phyloP scores from a whole-genome alignment of 2,113 vertebrate genomes.

The Maccullochella peelii region DNA sequence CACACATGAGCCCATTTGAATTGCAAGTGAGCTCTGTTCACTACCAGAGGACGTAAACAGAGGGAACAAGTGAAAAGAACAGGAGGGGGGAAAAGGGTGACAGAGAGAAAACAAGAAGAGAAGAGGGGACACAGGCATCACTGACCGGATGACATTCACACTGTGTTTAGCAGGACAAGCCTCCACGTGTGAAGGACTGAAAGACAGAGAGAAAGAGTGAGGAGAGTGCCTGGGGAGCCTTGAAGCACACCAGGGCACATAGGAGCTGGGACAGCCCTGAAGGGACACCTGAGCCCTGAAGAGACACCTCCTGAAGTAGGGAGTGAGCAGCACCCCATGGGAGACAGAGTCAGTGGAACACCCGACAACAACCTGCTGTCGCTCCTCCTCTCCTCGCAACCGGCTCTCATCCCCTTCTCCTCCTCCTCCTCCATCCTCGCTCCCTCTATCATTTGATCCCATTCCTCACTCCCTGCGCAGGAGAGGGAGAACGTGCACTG shows the following conservation, averaged over 20 bases:
- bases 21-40: slow-evolving; percentile 72
- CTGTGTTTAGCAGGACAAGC: slow-evolving; percentile 60
- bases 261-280: slow-evolving; percentile 54
- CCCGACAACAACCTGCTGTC: slow-evolving; percentile 78
- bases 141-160: slow-evolving; percentile 69
- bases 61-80: slow-evolving; percentile 51
- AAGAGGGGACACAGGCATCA: slow-evolving; percentile 6
- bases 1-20: slow-evolving; percentile 74
- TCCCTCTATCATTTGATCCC: slow-evolving; percentile 78
- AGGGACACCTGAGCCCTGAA: slow-evolving; percentile 69
- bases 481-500: slow-evolving; percentile 68
- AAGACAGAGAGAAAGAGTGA: slow-evolving; percentile 42
- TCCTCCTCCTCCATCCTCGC: slow-evolving; percentile 66
- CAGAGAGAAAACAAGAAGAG: slow-evolving; percentile 18
- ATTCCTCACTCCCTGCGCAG: slow-evolving; percentile 72
- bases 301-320: slow-evolving; percentile 58
- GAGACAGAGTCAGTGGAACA: slow-evolving; percentile 70
- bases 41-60: slow-evolving; percentile 66
- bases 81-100: slow-evolving; percentile 3
- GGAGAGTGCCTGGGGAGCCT: slow-evolving; percentile 22
- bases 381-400: slow-evolving; percentile 77
- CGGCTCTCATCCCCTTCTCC: slow-evolving; percentile 54
- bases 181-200: slow-evolving; percentile 68
- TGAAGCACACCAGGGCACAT: slow-evolving; percentile 24
- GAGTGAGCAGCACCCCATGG: slow-evolving; percentile 57